Base-by-base conservation (phyloP, 1,140 invertebrate species). In the Streblospio benedicti region DNA sequence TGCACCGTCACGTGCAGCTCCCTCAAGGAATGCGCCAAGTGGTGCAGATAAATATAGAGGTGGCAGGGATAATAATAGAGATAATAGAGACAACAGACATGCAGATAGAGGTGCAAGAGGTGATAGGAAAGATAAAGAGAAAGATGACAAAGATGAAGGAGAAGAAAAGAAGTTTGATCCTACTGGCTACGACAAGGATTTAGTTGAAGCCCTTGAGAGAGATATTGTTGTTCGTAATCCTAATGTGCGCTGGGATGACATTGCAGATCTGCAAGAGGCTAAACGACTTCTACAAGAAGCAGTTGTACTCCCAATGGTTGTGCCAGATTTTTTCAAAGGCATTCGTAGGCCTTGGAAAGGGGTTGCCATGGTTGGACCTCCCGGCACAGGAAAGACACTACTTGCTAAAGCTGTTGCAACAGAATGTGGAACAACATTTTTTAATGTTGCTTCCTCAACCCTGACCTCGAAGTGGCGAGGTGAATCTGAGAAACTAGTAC, bases 351-450 rank as follows among this genome's bases (percentile, higher is more conserved):
- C 89, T 45, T 93, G 89, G 89, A 90, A 95, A 82, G 94, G 94
- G 18, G 93, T 97, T 6, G 74, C 97, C 55, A 96, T 97, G 93
- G 93, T 95, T 60, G 93, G 94, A 2, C 94, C 94, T 18, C 94
- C 89, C 3, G 96, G 97, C 43, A 99, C 96, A 2, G 97, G 97
- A 14, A 99, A 99, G 84, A 99, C 97, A 0, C 91, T 99, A 89
- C 79, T 99, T 45, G 96, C 97, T 18, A 99, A 99, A 81, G 97
- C 96, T 6, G 94, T 99, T 2, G 97, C 97, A 20, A 99, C 96
- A 0, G 96, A 99, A 82, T 99, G 96, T 80, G 90, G 91, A 23
- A 97, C 96, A 49, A 99, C 96, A 0, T 99, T 99, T 80, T 99
- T 99, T 76, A 97, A 97, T 80, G 93, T 99, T 4, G 96, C 93